Conservation (phyloP, 2,888 invertebrate genomes). For the Hyppa rectilinea region DNA sequence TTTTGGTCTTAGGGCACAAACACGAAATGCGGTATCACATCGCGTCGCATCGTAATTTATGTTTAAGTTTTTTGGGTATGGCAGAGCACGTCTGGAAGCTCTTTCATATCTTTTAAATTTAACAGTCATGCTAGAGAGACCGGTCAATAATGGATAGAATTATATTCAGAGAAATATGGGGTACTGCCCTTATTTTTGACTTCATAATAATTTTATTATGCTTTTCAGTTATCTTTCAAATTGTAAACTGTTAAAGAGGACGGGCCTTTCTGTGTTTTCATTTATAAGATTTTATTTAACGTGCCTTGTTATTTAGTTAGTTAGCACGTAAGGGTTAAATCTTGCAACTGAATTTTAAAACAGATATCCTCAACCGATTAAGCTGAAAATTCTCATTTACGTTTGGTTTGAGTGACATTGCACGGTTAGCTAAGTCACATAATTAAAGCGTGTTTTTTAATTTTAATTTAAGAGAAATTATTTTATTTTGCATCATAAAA, state of each 20-base stretch:
- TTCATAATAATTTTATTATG: not conserved
- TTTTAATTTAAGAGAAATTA: no score
- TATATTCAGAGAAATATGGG: not conserved
- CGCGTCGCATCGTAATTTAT: no score
- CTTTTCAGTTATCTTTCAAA: not conserved
- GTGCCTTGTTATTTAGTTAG: no score
- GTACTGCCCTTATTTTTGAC: not conserved
- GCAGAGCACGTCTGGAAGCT: conserved; percentile 5
- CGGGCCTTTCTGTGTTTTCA: not conserved
- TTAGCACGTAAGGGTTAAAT: no score
- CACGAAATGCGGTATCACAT: no score
- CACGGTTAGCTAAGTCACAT: no score
- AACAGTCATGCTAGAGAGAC: not conserved
- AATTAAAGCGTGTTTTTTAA: no score
- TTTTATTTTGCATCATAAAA: not conserved
- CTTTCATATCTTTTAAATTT: not conserved
- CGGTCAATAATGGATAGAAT: not conserved
- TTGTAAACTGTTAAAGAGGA: not conserved
- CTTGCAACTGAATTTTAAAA: no score
- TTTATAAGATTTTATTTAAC: no score
- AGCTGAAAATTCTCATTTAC: no score
- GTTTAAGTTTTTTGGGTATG: conserved; percentile 17
- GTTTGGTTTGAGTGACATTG: no score
- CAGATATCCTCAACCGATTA: no score
- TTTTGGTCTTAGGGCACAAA: conserved; percentile 1